Percentiles rank a stretch among this genome's conserved stretches.
These are phyloP conservation scores for Diprion similis DNA, from an alignment of 1,140 invertebrate species.

Conservation along the genomic window DNA sequence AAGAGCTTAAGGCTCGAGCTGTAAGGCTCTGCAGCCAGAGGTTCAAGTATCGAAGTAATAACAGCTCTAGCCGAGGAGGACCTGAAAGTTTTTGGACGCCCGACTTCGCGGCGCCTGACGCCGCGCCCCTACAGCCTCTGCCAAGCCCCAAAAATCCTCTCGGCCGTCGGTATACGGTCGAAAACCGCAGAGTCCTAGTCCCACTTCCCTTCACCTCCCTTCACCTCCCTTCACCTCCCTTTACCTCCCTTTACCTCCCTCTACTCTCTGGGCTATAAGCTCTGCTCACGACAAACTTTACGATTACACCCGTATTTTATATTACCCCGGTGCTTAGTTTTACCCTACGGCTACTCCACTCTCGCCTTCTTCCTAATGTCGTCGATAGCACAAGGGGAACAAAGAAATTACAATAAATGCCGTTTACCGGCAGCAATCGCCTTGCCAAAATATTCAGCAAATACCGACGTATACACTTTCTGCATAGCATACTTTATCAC, in stretches of 20 bases:
- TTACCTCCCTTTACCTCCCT: not conserved
- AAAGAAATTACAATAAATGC: no score
- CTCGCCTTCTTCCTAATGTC: no score
- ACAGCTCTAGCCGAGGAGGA: not conserved
- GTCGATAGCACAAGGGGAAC: no score
- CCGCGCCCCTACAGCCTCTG: not conserved
- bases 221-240: not conserved
- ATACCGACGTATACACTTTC: no score
- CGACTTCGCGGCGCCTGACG: not conserved
- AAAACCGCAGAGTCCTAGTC: not conserved
- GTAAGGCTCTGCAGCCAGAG: not conserved
- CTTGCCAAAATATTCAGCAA: no score
- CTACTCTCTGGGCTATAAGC: no score
- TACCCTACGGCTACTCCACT: no score
- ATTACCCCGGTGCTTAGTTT: no score
- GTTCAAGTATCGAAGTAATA: constrained; percentile 14
- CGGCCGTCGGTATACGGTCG: not conserved
- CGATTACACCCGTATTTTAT: no score
- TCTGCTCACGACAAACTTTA: no score
- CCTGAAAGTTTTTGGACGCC: constrained; percentile 9
- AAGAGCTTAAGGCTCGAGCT: not conserved
- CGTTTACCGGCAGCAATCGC: no score
- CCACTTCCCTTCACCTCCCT: not conserved
- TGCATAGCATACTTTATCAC: no score
- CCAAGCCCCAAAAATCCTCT: not conserved